Evolutionary conservation across 2,797 vertebrate genomes (phyloP), one percentile per base, ranked within the genome.

Genomic region (Gambelia wislizenii): DNA sequence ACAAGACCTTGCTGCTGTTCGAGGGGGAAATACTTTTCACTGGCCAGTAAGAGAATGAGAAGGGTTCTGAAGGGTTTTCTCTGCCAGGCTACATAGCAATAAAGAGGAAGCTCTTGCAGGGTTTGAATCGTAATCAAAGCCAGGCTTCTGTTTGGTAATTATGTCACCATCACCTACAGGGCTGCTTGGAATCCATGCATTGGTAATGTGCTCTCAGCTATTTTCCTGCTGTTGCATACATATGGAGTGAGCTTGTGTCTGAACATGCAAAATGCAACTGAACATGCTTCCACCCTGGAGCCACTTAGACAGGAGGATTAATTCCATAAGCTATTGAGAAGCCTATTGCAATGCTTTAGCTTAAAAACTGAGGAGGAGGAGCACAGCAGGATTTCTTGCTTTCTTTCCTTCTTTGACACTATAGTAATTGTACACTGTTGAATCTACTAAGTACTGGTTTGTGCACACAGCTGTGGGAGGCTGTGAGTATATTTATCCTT

Each of bases 111-210:
- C 16, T 70, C 75, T 87, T 77, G 18, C 14, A 20, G 20, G 75
- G 64, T 76, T 22, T 36, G 54, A 61, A 36, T 39, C 36, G 4
- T 36, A 69, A 69, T 77, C 42, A 14, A 33, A 78, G 91, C 89
- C 84, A 67, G 6, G 88, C 87, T 92, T 87, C 67, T 44, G 74
- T 75, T 86, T 86, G 86, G 87, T 91, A 90, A 92, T 88, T 93
- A 86, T 83, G 92, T 94, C 92, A 91, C 90, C 90, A 90, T 94
- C 77, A 85, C 64, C 93, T 91, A 87, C 92, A 39, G 89, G 79
- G 87, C 89, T 89, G 87, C 91, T 91, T 81, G 79, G 91, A 92
- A 92, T 88, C 89, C 47, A 84, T 76, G 64, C 87, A 42, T 77
- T 83, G 27, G 74, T 52, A 87, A 49, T 52, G 78, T 47, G 30